Percentiles rank a stretch among this genome's conserved stretches.
phyloP scores from a whole-genome alignment of 2,888 invertebrate species.

The Chironomus tentans region DNA sequence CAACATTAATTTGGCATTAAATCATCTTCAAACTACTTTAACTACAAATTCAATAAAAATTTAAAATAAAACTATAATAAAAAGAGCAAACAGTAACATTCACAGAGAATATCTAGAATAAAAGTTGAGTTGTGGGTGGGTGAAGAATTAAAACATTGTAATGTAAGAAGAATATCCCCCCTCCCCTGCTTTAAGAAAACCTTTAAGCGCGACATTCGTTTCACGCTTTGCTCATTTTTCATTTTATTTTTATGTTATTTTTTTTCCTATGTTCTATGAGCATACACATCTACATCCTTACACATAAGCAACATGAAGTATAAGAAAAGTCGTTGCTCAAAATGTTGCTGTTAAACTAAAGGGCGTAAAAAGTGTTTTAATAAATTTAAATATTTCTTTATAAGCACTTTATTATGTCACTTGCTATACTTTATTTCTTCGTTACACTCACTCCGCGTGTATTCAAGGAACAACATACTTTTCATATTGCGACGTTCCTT shows the following conservation, averaged over 20 bases:
- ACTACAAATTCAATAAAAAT: too few species aligned
- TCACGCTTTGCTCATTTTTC: conserved; percentile 26
- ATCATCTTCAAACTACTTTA: too few species aligned
- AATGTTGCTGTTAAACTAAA: conserved; percentile 19
- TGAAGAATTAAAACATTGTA: conserved; percentile 15
- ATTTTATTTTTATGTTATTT: neutral
- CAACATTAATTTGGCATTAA: too few species aligned
- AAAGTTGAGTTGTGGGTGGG: neutral
- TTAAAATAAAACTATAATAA: neutral
- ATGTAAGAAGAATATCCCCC: neutral
- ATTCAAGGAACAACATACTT: neutral
- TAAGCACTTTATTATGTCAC: conserved; percentile 21
- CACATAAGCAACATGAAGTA: neutral
- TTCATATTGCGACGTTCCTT: neutral
- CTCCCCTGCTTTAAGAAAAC: neutral
- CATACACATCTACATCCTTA: neutral
- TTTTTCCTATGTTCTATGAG: neutral
- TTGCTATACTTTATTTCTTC: neutral
- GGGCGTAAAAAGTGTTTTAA: conserved; percentile 27
- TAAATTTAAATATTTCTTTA: conserved; percentile 26
- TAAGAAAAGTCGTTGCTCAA: neutral
- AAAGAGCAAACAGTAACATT: neutral
- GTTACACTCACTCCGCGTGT: neutral
- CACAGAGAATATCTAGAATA: too few species aligned
- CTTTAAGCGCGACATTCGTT: conserved; percentile 10